phyloP scores from a whole-genome alignment of 2,113 vertebrate species.

The Dicrurus megarhynchus region DNA sequence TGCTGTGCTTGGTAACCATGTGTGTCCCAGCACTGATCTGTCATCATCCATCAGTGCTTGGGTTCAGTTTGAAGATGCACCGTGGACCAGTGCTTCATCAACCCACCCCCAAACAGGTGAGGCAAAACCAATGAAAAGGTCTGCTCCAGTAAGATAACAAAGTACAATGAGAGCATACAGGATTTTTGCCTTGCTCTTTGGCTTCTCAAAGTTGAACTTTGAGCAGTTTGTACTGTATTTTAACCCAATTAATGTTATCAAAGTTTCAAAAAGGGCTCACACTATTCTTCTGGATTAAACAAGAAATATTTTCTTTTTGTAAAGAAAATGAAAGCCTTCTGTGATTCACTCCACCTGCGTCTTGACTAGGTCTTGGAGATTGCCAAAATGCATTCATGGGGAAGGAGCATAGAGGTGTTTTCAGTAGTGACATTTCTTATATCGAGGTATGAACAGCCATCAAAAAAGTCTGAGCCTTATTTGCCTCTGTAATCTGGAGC shows the following conservation, averaged over 20 bases:
- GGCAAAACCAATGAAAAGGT: background rate
- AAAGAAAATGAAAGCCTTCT: background rate
- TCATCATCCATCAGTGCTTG: constrained; percentile 70
- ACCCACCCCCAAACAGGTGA: constrained; percentile 57
- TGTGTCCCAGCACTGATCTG: constrained; percentile 30
- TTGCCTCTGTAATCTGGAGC: background rate
- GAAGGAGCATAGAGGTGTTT: background rate
- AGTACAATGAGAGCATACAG: background rate
- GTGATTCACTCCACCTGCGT: background rate
- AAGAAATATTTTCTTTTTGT: background rate
- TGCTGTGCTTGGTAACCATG: constrained; percentile 24
- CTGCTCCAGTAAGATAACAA: background rate
- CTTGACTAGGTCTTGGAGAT: background rate
- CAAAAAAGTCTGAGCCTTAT: background rate
- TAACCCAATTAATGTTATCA: background rate
- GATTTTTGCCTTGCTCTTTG: background rate
- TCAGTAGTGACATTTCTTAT: background rate
- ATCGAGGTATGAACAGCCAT: background rate
- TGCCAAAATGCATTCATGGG: background rate
- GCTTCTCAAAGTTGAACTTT: background rate
- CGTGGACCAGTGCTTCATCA: constrained; percentile 44
- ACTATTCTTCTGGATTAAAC: background rate
- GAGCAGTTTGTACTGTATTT: background rate
- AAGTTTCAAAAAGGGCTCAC: background rate
- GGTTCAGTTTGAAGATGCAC: constrained; percentile 78